Base-by-base conservation (phyloP, 2,113 vertebrate genomes). In the Mungos mungo region DNA sequence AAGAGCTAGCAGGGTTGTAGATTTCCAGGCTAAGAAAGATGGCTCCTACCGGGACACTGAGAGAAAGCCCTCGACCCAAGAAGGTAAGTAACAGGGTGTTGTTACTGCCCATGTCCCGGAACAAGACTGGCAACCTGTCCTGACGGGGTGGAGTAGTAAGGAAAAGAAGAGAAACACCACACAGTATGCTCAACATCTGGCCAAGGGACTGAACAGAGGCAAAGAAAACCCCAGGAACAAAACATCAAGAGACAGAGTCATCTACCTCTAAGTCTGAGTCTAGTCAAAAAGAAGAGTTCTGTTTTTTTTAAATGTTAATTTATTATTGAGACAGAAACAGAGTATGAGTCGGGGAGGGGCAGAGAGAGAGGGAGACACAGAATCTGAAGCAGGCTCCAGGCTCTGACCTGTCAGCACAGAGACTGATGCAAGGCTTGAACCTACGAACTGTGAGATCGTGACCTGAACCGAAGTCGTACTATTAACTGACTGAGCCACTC, bases 91-190 rank as follows among this genome's bases (percentile, higher is more conserved):
- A 65, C 60, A 27, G 41, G 4, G 14, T 38, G 29, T 14, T n/a
- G 13, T 21, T 47, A 25, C 0, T 8, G 50, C 0, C 27, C 2
- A 4, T 21, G 15, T n/a, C 74, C 27, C 19, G 52, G 3, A 38
- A n/a, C 3, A 41, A 60, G 2, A 14, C 6, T 11, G 7, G 33
- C 72, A 2, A 41, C 27, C 15, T 6, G 16, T 41, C 52, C 65
- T 13, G 65, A 92, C 72, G 63, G 71, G 63, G 50, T 13, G n/a
- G 41, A 2, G 2, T 69, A 16, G 52, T 38, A 80, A 65, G 41
- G 41, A 72, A 72, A 80, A 69, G 5, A 72, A 87, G 89, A 45
- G 81, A 72, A 76, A 72, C 8, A n/a, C 54, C 7, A 3, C 21
- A 72, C 65, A 81, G 52, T 33, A 35, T 3, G 54, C 65, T 81